Evolutionary conservation across 2,113 vertebrate species (phyloP).

Genomic region (Bubalus kerabau): DNA sequence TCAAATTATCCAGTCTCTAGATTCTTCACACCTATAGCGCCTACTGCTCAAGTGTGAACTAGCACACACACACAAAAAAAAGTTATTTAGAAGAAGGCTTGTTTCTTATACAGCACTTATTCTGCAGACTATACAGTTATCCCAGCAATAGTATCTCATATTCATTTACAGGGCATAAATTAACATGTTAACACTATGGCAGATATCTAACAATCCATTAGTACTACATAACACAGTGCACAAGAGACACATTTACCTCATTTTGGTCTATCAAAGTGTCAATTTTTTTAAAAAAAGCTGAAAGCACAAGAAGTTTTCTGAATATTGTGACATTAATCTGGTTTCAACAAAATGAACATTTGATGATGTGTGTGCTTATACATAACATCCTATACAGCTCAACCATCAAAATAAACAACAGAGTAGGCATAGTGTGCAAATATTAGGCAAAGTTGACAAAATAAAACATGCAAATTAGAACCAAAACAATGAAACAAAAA

Average conservation of each 20-base stretch:
- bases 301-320: conserved; percentile 35
- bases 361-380: background rate
- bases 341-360: background rate
- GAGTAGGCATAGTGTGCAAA: background rate
- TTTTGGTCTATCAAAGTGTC: conserved; percentile 28
- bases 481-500: background rate
- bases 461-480: background rate
- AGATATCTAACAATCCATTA: conserved; percentile 43
- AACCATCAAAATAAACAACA: background rate
- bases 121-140: conserved; percentile 22
- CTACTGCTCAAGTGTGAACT: conserved; percentile 35
- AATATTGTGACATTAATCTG: conserved; percentile 26
- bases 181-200: conserved; percentile 16
- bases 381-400: background rate
- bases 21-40: conserved; percentile 17
- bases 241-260: conserved; percentile 13
- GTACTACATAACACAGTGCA: background rate
- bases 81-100: conserved; percentile 36
- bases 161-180: conserved; percentile 71
- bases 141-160: conserved; percentile 9
- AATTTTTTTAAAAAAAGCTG: background rate
- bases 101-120: conserved; percentile 51
- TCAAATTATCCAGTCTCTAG: conserved; percentile 14
- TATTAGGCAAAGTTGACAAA: background rate
- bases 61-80: conserved; percentile 45